Evolutionary conservation across 1,140 invertebrate species (phyloP).

Genomic region (Zaprionus camerounensis): DNA sequence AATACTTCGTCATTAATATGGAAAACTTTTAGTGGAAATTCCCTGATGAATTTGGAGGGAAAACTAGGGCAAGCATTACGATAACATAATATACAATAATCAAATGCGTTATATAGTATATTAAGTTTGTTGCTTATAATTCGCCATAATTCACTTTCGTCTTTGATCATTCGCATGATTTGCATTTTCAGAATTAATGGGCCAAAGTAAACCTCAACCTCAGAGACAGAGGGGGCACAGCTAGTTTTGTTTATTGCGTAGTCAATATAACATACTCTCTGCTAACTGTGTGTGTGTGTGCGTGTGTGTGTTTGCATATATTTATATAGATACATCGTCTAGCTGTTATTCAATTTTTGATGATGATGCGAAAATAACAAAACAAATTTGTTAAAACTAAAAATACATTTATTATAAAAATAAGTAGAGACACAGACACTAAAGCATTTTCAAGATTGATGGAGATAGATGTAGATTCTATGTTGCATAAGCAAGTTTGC

Average conservation of each 20-base stretch:
- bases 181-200: slow-evolving; percentile 46
- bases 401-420: slow-evolving; percentile 54
- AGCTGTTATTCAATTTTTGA: slow-evolving; percentile 42
- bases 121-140: slow-evolving; percentile 31
- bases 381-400: slow-evolving; percentile 54
- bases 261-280: background rate
- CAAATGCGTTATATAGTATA: background rate
- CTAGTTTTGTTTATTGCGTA: slow-evolving; percentile 55
- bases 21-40: background rate
- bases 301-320: slow-evolving; percentile 8
- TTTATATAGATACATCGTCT: slow-evolving; percentile 28
- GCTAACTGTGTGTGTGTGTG: background rate
- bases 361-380: slow-evolving; percentile 53
- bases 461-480: slow-evolving; percentile 3
- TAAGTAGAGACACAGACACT: slow-evolving; percentile 31
- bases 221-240: slow-evolving; percentile 2
- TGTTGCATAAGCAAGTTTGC: slow-evolving; percentile 50
- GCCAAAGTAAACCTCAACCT: slow-evolving; percentile 28
- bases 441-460: slow-evolving; percentile 20
- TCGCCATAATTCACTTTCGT: slow-evolving; percentile 32
- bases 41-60: background rate
- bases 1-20: too few species aligned
- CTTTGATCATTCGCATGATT: slow-evolving; percentile 51
- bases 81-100: background rate
- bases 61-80: background rate